Percentiles rank a stretch among this genome's conserved stretches.
These are phyloP conservation scores for Cheilosia impressa DNA, from an alignment of 2,888 invertebrate species.

Conservation along the genomic window DNA sequence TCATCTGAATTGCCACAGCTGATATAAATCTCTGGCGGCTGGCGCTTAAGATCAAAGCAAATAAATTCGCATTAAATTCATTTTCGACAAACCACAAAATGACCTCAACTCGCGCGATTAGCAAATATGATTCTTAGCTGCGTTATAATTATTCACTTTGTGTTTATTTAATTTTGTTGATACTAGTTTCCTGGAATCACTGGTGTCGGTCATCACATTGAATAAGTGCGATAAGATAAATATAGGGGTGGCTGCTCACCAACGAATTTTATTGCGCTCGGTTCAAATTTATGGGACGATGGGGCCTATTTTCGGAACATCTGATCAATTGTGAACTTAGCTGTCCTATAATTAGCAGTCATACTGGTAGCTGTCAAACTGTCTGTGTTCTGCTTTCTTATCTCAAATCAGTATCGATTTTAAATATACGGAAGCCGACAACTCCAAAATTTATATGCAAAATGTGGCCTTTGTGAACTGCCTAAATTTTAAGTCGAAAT, in stretches of 20 bases:
- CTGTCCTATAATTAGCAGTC: too few relatives aligned
- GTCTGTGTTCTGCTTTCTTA: too few relatives aligned
- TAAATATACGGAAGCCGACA: too few relatives aligned
- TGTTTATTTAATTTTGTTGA: slow-evolving; percentile 12
- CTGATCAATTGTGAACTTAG: too few relatives aligned
- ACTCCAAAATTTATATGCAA: too few relatives aligned
- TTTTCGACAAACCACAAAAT: slow-evolving; percentile 57
- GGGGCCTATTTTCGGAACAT: too few relatives aligned
- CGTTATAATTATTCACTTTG: slow-evolving; percentile 10
- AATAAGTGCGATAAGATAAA: not conserved
- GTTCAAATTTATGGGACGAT: too few relatives aligned
- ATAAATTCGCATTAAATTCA: slow-evolving; percentile 51
- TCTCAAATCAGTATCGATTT: too few relatives aligned
- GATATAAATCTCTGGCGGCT: slow-evolving; percentile 47
- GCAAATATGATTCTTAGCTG: slow-evolving; percentile 34
- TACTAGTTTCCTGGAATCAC: slow-evolving; percentile 32
- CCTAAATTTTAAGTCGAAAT: too few relatives aligned
- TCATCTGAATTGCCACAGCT: slow-evolving; percentile 45
- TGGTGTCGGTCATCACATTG: slow-evolving; percentile 14
- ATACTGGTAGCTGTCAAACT: too few relatives aligned
- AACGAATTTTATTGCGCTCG: too few relatives aligned
- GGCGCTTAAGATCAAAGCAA: slow-evolving; percentile 60
- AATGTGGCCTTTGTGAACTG: too few relatives aligned
- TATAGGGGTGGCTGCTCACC: not conserved
- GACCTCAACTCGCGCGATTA: slow-evolving; percentile 44